Base-by-base conservation (phyloP, 1,140 invertebrate genomes). In the Orussus abietinus region DNA sequence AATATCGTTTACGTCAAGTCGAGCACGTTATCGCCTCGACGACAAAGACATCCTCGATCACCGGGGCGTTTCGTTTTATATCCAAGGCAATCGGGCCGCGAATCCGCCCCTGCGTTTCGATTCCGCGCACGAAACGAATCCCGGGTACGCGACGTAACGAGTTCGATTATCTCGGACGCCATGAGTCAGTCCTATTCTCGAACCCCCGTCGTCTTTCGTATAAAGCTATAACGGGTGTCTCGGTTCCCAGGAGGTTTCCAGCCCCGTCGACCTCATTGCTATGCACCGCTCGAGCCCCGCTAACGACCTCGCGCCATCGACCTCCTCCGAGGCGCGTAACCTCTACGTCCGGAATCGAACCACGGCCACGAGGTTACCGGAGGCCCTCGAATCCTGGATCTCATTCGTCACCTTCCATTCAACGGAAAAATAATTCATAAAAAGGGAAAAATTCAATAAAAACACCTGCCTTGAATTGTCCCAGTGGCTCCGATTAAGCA, bases 181-280 rank as follows among this genome's bases (percentile, higher is more conserved):
- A 63, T 69, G 65, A 68, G 66, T 69, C 66, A 70, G 61, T 64
- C 51, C 32, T 42, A 44, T 40, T 33, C 40, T 32, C 13, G 22
- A 51, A 43, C 32, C 30, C 33, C 25, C 31, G 28, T 38, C 42
- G 45, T 53, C 40, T 51, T 49, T 38, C 43, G 26, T 42, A 33
- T 41, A 46, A n/a, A n/a, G n/a, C n/a, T 46, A 54, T 57, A 59
- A 55, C 65, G 66, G 66, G 53, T 70, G 66, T 67, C 53, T 46
- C 42, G 49, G 59, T 70, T 70, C 67, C 66, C 67, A 67, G 53
- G 67, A 62, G 67, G 51, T 66, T 66, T 66, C 60, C 58, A 44
- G 43, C 50, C 54, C 19, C 31, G 31, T 17, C 42, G 47, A 47
- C 37, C 60, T 69, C 67, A 70, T 69, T 70, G 66, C 57, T 66